Base-by-base conservation (phyloP, 1,140 invertebrate species). In the Bactericera cockerelli region DNA sequence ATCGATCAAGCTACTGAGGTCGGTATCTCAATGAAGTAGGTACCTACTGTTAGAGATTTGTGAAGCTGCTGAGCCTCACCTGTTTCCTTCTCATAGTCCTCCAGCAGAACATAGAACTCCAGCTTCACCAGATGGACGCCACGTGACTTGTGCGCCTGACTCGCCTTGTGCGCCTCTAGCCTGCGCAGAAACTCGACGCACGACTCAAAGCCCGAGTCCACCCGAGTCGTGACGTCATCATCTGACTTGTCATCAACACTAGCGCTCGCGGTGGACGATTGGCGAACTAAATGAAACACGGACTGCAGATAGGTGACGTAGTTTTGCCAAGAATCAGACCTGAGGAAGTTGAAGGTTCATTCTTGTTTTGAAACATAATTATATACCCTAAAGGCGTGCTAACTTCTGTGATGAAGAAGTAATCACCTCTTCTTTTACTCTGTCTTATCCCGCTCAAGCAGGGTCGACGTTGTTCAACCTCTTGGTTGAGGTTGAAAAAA, bases 51-150 rank as follows among this genome's bases (percentile, higher is more conserved):
- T n/a, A n/a, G n/a, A n/a, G n/a, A n/a, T n/a, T n/a, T n/a, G n/a
- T n/a, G n/a, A n/a, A n/a, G n/a, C n/a, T n/a, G n/a, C n/a, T n/a
- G n/a, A n/a, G n/a, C n/a, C 28, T 78, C 69, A 4, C 63, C 71
- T 26, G 75, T 70, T 63, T 80, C 75, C 28, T 72, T 63, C 10
- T 76, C 72, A 16, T 75, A 70, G 55, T 76, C 71, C 1, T 73
- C 68, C 58, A 86, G 72, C 66, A 78, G 73, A 69, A 81, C 72
- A 74, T 80, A 81, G 4, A 93, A 73, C 69, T 91, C 86, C 56
- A 95, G 73, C 19, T 82, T 76, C 14, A 89, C 89, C 62, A 94
- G 75, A 71, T 86, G 86, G 0, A 89, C 87, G 1, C 86, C 88
- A 56, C 90, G 49, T 22, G 42, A 26, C 25, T 55, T 38, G 83